Evolutionary conservation across 2,888 invertebrate species (phyloP).

Genomic region (Andrena trimmerana): DNA sequence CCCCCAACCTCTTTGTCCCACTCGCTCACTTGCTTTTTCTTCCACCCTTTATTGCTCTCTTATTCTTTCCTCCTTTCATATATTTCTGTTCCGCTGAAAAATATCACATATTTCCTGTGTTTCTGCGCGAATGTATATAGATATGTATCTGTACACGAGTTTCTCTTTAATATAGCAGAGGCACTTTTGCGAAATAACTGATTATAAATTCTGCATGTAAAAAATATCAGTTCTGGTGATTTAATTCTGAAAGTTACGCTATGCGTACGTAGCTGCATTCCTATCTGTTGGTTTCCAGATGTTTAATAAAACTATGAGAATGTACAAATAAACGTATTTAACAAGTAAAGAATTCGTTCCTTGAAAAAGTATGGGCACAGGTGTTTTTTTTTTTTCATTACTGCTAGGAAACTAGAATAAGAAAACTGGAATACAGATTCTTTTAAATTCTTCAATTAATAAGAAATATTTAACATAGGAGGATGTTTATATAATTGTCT

Average conservation of each 20-base stretch:
- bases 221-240: not conserved
- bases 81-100: not conserved
- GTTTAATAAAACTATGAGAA: constrained; percentile 12
- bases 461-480: not conserved
- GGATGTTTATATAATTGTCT: not conserved
- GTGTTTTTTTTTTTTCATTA: not conserved
- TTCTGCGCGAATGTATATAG: not conserved
- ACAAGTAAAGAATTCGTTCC: not conserved
- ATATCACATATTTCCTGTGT: not conserved
- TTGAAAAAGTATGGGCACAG: not conserved
- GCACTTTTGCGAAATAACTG: not conserved
- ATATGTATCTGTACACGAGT: not conserved
- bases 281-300: not conserved
- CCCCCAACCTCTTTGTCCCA: not conserved
- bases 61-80: not conserved
- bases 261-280: not conserved
- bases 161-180: not conserved
- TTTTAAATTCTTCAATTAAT: not conserved
- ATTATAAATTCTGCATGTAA: constrained; percentile 1
- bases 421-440: not conserved
- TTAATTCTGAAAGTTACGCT: constrained; percentile 10
- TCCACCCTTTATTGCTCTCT: not conserved
- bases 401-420: not conserved
- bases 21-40: not conserved
- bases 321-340: constrained; percentile 10